Evolutionary conservation across 2,797 vertebrate genomes (phyloP).

Genomic region (Etheostoma perlongum): DNA sequence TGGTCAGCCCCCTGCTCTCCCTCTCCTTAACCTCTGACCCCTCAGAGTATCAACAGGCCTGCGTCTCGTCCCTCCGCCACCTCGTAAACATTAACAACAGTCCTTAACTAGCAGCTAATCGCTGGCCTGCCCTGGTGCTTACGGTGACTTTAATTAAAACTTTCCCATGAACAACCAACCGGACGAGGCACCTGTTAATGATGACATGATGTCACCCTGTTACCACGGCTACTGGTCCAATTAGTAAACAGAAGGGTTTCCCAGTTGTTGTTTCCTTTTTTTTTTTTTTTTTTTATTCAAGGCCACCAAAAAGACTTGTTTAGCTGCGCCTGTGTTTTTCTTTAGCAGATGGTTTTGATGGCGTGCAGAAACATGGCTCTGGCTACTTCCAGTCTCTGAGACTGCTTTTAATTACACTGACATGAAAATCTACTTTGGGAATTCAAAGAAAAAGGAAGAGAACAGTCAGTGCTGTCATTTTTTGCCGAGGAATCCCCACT

Average conservation of each 20-base stretch:
- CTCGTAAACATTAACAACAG: constrained; percentile 80
- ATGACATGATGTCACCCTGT: constrained; percentile 74
- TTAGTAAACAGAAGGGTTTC: constrained; percentile 79
- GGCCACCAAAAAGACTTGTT: constrained; percentile 50
- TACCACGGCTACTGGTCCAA: constrained; percentile 76
- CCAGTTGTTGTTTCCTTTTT: neutral
- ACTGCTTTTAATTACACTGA: constrained; percentile 38
- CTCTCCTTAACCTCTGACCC: constrained; percentile 70
- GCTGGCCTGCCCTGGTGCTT: constrained; percentile 40
- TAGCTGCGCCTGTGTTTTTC: constrained; percentile 45
- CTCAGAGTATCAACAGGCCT: constrained; percentile 54
- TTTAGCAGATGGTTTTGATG: constrained; percentile 54
- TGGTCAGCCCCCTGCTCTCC: constrained; percentile 35
- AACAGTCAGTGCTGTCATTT: constrained; percentile 22
- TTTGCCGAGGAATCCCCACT: constrained; percentile 17
- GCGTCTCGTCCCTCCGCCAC: constrained; percentile 71
- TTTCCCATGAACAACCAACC: constrained; percentile 72
- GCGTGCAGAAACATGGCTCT: constrained; percentile 34
- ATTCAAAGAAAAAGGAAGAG: constrained; percentile 2
- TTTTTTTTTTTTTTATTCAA: constrained; percentile 54
- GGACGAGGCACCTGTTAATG: constrained; percentile 81
- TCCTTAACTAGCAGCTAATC: constrained; percentile 70
- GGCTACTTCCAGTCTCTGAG: constrained; percentile 15
- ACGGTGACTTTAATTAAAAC: constrained; percentile 71
- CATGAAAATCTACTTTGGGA: constrained; percentile 8